Percentiles rank a stretch among this genome's conserved stretches.
These are phyloP conservation scores for Nixonia krombeini DNA, from an alignment of 1,140 invertebrate genomes.

Conservation along the genomic window DNA sequence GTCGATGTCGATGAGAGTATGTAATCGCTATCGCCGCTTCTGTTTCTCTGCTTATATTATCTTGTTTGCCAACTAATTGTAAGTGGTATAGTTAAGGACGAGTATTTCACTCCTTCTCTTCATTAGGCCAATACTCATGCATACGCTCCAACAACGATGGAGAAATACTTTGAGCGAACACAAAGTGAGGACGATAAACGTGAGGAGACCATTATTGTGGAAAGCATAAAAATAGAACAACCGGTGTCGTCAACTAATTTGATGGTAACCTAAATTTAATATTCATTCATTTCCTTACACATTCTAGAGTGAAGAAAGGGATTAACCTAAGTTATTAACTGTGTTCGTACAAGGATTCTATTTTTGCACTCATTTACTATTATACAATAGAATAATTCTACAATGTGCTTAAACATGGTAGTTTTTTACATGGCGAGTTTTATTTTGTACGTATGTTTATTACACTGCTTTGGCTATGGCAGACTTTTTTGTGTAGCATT, in stretches of 20 bases:
- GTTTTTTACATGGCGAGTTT: no score
- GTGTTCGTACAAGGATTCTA: no score
- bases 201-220: slow-evolving; percentile 24
- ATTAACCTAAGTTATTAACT: no score
- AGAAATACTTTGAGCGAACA: slow-evolving; percentile 24
- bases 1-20: slow-evolving; percentile 22
- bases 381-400: no score
- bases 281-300: no score
- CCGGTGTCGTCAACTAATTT: not conserved
- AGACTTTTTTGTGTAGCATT: no score
- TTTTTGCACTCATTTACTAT: no score
- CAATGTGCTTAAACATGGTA: no score
- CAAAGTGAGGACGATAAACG: slow-evolving; percentile 13
- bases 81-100: slow-evolving; percentile 59
- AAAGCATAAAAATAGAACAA: not conserved
- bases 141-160: slow-evolving; percentile 9
- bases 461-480: no score
- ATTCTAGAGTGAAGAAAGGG: no score
- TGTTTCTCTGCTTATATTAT: slow-evolving; percentile 56
- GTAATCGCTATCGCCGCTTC: slow-evolving; percentile 39
- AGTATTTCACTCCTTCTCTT: slow-evolving; percentile 39
- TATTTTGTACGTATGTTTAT: no score
- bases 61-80: slow-evolving; percentile 70
- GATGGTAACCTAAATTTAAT: no score
- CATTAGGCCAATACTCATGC: slow-evolving; percentile 36